phyloP scores from a whole-genome alignment of 2,888 invertebrate species.

The Pammene aurita region DNA sequence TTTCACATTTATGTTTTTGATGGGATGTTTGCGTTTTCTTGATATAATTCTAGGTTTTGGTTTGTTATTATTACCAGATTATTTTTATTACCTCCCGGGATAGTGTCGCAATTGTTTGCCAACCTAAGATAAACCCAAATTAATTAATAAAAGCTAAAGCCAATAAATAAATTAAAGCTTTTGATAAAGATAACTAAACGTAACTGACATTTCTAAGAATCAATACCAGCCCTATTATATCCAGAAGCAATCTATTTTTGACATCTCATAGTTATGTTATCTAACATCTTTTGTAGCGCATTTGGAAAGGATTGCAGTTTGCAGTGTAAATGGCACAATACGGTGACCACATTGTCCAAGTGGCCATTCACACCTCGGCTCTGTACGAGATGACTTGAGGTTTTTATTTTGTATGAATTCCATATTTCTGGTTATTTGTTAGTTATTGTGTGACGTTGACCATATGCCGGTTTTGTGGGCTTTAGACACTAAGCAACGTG shows the following conservation, averaged over 20 bases:
- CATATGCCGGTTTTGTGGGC: neutral
- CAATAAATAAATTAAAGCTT: too few species aligned
- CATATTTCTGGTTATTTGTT: neutral
- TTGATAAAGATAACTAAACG: too few species aligned
- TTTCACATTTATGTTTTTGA: too few species aligned
- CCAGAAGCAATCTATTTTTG: slow-evolving; percentile 1
- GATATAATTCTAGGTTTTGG: too few species aligned
- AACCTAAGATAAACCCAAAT: too few species aligned
- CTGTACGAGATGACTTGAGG: neutral
- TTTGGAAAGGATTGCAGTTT: slow-evolving; percentile 11
- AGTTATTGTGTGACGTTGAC: neutral
- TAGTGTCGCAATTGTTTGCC: too few species aligned
- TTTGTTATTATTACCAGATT: too few species aligned
- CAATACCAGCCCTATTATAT: neutral
- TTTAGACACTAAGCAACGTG: too few species aligned
- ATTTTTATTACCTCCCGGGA: too few species aligned
- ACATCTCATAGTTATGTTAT: slow-evolving; percentile 7
- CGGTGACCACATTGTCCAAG: slow-evolving; percentile 4
- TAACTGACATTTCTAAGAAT: neutral
- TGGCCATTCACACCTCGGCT: slow-evolving; percentile 4
- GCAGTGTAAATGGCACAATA: neutral
- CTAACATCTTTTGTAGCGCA: slow-evolving; percentile 11
- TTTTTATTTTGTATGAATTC: neutral
- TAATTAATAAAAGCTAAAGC: too few species aligned
- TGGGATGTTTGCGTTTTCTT: too few species aligned